Evolutionary conservation across 92 coral and sea anemone genomes (phyloP), one percentile per base, ranked within the genome.

Genomic region (Porites cylindrica): DNA sequence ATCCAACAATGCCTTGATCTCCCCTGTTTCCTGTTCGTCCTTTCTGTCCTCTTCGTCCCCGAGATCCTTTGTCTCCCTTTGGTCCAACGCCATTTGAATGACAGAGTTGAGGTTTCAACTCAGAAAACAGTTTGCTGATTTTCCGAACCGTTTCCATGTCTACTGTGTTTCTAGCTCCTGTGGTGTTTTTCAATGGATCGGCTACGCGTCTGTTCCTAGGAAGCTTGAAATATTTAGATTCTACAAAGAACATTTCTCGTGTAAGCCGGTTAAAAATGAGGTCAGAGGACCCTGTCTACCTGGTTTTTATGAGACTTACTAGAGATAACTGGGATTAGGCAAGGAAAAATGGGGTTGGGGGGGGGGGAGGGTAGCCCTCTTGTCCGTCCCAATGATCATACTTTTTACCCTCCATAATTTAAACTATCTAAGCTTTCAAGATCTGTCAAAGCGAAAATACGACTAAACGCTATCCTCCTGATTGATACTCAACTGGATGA

Each of bases 41-140:
- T n/a, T 52, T 77, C 24, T 52, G 82, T 17, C 82, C 82, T 77
- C 72, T 51, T 77, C 24, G 1, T 67, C 82, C 68, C 18, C 66
- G 50, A 0, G 63, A 17, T 51, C 82, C 82, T 51, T 51, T 17
- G 70, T 56, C 43, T 8, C 82, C 82, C 23, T 6, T 20, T 0
- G 67, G 71, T 56, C 61, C 82, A 56, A 3, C 8, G 4, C 11
- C 26, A 2, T 66, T 66, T 10, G 32, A 10, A 19, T 18, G 26
- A 66, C 71, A 66, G 11, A 66, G 71, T 9, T 19, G 71, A 10
- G 32, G 71, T 66, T 66, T 66, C 32, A 19, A 24, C 32, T 66
- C 71, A 9, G 26, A 66, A 3, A 66, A 8, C 8, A 24, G 26
- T 66, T 66, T 66, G 5, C 8, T 56, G 11, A 56, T 56, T 56